A percentile compares a stretch with the other conserved stretches of the same genome.
Conservation (phyloP, 2,888 invertebrate genomes). For the Sphecodes monilicornis region DNA sequence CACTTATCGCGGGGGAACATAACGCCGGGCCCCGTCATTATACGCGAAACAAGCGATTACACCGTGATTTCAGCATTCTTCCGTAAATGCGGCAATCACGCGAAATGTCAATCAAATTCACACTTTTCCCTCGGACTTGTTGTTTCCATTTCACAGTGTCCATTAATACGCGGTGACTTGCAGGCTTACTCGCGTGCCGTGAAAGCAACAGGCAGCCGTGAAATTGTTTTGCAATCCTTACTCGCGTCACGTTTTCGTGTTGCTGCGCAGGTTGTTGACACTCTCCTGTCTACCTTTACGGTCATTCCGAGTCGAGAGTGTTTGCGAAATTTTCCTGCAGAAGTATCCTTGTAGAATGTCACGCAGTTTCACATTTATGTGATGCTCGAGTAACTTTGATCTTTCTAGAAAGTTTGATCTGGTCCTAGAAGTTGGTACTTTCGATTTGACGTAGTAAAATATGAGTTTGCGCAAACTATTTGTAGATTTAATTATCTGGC, state of each 20-base stretch:
- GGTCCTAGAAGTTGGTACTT: background rate
- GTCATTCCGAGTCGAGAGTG: background rate
- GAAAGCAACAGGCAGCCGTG: background rate
- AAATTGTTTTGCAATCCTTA: background rate
- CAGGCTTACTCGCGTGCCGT: background rate
- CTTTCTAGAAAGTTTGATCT: background rate
- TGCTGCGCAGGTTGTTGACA: background rate
- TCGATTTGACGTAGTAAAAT: background rate
- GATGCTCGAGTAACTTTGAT: background rate
- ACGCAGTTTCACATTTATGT: background rate
- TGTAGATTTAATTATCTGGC: background rate
- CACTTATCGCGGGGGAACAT: background rate
- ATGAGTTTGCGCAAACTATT: background rate
- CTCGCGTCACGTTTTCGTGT: background rate
- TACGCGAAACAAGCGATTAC: background rate
- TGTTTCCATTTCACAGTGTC: background rate
- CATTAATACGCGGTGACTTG: background rate
- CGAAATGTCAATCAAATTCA: constrained; percentile 6
- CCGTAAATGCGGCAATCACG: background rate
- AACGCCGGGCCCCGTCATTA: background rate
- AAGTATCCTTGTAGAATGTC: background rate
- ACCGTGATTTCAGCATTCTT: background rate
- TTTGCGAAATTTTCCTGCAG: background rate
- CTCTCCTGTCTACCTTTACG: background rate
- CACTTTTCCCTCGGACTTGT: background rate